A percentile compares a stretch with the other conserved stretches of the same genome.
These are phyloP conservation scores for Masticophis lateralis DNA, from an alignment of 2,797 vertebrate species.

Conservation along the genomic window DNA sequence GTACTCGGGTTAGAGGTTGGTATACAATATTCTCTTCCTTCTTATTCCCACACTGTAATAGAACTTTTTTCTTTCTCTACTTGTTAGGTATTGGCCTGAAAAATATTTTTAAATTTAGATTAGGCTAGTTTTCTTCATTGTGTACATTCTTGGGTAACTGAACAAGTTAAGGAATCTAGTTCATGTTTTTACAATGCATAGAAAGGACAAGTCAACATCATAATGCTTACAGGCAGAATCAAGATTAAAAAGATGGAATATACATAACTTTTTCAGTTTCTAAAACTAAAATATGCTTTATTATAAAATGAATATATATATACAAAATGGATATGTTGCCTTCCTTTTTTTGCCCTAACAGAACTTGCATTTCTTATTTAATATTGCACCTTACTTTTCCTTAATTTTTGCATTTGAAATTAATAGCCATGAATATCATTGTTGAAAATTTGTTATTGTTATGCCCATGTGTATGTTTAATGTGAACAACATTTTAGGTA, in stretches of 20 bases:
- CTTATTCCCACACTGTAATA: background rate
- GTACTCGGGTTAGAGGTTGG: conserved; percentile 89
- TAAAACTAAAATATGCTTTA: background rate
- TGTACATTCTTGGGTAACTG: background rate
- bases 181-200: background rate
- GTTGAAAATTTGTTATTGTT: background rate
- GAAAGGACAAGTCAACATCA: background rate
- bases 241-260: background rate
- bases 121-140: background rate
- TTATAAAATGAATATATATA: background rate
- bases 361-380: background rate
- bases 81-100: background rate
- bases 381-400: background rate
- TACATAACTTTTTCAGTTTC: background rate
- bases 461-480: background rate
- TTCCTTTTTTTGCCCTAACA: background rate
- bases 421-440: background rate
- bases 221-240: background rate
- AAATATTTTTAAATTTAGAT: background rate
- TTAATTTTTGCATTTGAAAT: background rate
- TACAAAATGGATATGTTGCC: background rate
- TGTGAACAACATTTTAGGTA: background rate
- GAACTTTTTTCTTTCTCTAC: background rate
- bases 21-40: conserved; percentile 27
- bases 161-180: background rate